These are phyloP conservation scores for Neosilurus hyrtlii DNA, from an alignment of 2,797 vertebrate species.

Conservation along the genomic window DNA sequence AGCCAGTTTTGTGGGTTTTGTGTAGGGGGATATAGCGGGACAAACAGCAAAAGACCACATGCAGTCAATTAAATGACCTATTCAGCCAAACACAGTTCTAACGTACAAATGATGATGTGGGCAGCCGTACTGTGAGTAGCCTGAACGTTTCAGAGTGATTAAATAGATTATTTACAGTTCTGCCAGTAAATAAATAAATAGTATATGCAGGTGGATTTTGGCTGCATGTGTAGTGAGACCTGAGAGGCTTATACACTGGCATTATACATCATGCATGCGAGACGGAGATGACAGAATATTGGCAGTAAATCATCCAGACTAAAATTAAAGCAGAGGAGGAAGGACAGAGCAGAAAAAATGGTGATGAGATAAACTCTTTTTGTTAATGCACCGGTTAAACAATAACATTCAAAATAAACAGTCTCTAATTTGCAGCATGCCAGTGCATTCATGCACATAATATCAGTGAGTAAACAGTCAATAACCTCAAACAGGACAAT, in stretches of 20 bases:
- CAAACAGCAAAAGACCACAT: neutral
- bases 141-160: slow-evolving; percentile 24
- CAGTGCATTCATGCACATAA: slow-evolving; percentile 32
- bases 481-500: slow-evolving; percentile 37
- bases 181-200: slow-evolving; percentile 13
- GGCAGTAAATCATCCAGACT: slow-evolving; percentile 35
- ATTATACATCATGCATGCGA: slow-evolving; percentile 14
- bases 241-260: neutral
- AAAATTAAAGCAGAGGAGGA: slow-evolving; percentile 26
- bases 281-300: neutral
- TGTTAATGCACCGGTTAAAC: slow-evolving; percentile 24
- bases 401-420: slow-evolving; percentile 23
- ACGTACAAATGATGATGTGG: slow-evolving; percentile 7
- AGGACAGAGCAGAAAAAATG: slow-evolving; percentile 1
- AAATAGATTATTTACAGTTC: slow-evolving; percentile 11
- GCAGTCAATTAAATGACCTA: neutral
- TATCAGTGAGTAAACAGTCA: slow-evolving; percentile 19
- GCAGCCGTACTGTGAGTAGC: slow-evolving; percentile 26
- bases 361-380: slow-evolving; percentile 6
- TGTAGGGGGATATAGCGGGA: neutral
- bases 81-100: neutral
- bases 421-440: slow-evolving; percentile 9
- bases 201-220: slow-evolving; percentile 29
- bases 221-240: slow-evolving; percentile 7
- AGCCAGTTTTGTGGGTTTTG: too few species aligned